Evolutionary conservation across 2,113 vertebrate genomes (phyloP).

Genomic region (Mirounga angustirostris): DNA sequence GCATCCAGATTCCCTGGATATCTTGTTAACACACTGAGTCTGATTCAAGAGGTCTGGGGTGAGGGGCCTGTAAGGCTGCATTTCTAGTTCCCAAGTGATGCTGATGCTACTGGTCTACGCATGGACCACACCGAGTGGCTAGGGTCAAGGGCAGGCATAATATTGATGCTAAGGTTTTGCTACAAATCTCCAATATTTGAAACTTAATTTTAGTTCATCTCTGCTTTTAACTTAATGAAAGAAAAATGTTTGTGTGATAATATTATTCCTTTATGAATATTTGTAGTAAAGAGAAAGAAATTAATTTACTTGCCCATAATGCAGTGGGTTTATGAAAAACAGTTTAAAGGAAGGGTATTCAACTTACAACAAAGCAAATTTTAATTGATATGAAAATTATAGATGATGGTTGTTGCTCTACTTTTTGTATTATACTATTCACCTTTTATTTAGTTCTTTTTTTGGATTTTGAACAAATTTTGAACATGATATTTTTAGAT

Average conservation of each 20-base stretch:
- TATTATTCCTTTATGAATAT: constrained; percentile 27
- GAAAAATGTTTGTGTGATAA: neutral
- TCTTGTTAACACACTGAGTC: constrained; percentile 5
- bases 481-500: constrained; percentile 25
- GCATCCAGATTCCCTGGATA: neutral
- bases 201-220: constrained; percentile 36
- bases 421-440: neutral
- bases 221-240: constrained; percentile 38
- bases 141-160: neutral
- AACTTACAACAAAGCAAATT: constrained; percentile 32
- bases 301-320: constrained; percentile 2
- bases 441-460: neutral
- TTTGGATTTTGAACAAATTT: constrained; percentile 31
- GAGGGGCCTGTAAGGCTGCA: neutral
- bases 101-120: neutral
- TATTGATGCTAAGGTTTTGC: neutral
- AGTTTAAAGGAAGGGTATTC: constrained; percentile 48
- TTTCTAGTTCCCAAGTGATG: neutral
- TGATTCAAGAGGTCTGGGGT: neutral
- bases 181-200: neutral
- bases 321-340: neutral
- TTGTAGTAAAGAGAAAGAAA: neutral
- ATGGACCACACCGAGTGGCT: neutral
- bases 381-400: neutral
- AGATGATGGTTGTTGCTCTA: neutral